These are phyloP conservation scores for Clarias fuscus DNA, from an alignment of 2,797 vertebrate species.

Conservation along the genomic window DNA sequence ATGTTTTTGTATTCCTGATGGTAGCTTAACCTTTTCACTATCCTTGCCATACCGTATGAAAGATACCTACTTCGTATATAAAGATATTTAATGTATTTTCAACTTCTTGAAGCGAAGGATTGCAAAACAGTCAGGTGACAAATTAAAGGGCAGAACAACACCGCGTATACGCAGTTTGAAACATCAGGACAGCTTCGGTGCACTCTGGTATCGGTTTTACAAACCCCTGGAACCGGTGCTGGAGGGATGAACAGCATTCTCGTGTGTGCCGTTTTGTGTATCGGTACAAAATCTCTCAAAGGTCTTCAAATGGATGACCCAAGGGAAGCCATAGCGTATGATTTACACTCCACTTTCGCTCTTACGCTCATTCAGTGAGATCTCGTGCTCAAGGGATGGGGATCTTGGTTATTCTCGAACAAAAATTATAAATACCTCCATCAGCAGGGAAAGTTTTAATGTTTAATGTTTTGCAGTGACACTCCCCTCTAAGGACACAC, in stretches of 20 bases:
- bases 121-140: constrained; percentile 1
- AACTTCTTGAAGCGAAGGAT: constrained; percentile 15
- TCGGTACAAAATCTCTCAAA: background rate
- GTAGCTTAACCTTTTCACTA: constrained; percentile 48
- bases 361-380: background rate
- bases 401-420: background rate
- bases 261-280: background rate
- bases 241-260: background rate
- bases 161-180: too few species aligned
- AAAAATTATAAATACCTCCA: background rate
- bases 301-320: background rate
- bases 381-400: background rate
- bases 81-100: constrained; percentile 29
- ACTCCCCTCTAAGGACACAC: background rate
- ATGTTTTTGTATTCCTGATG: constrained; percentile 56
- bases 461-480: background rate
- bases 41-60: constrained; percentile 44
- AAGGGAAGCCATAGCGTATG: background rate
- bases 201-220: background rate
- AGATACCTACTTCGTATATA: constrained; percentile 32
- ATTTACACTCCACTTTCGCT: background rate
- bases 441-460: background rate
- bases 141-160: background rate
- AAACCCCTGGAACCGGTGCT: background rate
- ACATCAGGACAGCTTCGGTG: background rate